Evolutionary conservation across 2,113 vertebrate genomes (phyloP).

Genomic region (Hippocampus abdominalis): DNA sequence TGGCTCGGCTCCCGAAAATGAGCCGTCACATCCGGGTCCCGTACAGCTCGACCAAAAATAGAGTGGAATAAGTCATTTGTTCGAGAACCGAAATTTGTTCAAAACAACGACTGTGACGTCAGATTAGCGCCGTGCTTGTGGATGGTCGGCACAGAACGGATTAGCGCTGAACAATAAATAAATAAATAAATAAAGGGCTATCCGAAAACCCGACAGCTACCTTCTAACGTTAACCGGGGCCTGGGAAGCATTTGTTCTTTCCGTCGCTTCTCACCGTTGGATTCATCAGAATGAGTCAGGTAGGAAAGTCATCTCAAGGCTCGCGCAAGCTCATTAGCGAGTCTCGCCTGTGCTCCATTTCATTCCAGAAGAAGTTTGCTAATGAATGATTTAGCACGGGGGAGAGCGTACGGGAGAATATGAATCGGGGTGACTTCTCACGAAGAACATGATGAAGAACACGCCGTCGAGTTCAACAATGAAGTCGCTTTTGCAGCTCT

Average conservation of each 20-base stretch:
- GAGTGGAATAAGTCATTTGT: too few relatives aligned
- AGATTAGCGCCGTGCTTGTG: conserved; percentile 20
- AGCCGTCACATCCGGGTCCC: too few relatives aligned
- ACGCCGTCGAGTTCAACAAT: too few relatives aligned
- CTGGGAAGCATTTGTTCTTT: conserved; percentile 47
- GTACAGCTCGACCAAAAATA: too few relatives aligned
- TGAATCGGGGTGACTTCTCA: not conserved
- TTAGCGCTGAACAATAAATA: not conserved
- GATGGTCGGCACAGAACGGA: conserved; percentile 14
- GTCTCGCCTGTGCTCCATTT: conserved; percentile 62
- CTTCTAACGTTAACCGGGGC: conserved; percentile 18
- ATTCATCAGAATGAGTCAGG: conserved; percentile 64
- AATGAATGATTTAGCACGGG: conserved; percentile 60
- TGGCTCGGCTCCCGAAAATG: too few relatives aligned
- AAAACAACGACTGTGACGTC: conserved; percentile 2
- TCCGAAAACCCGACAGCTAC: conserved; percentile 19
- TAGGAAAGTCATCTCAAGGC: conserved; percentile 68
- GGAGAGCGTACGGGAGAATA: conserved; percentile 1
- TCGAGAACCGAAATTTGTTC: too few relatives aligned
- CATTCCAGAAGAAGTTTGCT: conserved; percentile 61
- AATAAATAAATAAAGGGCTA: not conserved
- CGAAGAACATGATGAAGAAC: not conserved
- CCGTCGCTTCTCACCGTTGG: conserved; percentile 51
- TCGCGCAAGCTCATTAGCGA: conserved; percentile 71
- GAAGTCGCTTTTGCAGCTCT: too few relatives aligned